Conservation (phyloP, 2,113 vertebrate genomes). For the Phyllostomus discolor region DNA sequence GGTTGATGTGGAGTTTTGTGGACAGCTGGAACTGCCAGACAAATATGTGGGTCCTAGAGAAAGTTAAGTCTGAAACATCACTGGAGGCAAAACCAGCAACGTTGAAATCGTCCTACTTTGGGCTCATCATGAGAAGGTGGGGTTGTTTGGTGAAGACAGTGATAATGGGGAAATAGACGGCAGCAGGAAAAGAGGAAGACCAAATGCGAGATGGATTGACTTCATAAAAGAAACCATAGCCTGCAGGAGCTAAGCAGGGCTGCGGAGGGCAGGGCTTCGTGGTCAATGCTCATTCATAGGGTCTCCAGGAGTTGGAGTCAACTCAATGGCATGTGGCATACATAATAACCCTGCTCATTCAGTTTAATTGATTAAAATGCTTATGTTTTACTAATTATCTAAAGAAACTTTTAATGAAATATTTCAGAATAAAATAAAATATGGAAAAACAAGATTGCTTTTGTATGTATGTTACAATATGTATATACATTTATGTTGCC, state of each 20-base stretch:
- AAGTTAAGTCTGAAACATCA: background rate
- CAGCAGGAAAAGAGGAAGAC: background rate
- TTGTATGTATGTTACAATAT: background rate
- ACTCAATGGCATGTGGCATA: background rate
- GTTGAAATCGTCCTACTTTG: too few species aligned
- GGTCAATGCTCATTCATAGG: background rate
- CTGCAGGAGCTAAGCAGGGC: too few species aligned
- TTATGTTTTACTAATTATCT: background rate
- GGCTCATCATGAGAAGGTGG: background rate
- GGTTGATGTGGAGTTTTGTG: background rate
- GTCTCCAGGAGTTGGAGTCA: too few species aligned
- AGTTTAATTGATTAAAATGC: background rate
- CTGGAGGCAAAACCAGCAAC: too few species aligned
- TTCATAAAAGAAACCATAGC: background rate
- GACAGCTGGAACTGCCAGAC: background rate
- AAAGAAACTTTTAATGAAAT: background rate
- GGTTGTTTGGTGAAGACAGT: background rate
- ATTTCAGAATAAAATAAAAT: background rate
- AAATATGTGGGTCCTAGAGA: background rate
- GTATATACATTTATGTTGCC: background rate
- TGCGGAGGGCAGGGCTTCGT: background rate
- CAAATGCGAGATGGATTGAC: background rate
- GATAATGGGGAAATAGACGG: background rate
- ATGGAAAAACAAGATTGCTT: background rate
- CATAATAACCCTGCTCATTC: background rate